Percentiles rank a stretch among this genome's conserved stretches.
These are phyloP conservation scores for Lithophane socia DNA, from an alignment of 2,888 invertebrate genomes.

Conservation along the genomic window DNA sequence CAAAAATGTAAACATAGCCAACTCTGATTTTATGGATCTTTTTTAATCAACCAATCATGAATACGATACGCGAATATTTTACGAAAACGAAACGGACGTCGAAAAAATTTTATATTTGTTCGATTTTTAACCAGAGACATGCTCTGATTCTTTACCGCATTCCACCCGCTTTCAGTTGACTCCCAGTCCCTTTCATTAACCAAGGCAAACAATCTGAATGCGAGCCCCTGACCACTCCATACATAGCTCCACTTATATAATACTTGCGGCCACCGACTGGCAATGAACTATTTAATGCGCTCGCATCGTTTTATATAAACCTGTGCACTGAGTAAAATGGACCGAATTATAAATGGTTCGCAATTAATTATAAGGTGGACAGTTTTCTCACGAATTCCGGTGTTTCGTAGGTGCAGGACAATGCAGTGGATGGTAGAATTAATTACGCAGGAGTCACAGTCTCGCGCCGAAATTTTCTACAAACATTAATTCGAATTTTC, in stretches of 20 bases:
- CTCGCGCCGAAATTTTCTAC: not conserved
- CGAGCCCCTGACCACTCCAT: not conserved
- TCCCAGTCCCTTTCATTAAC: not conserved
- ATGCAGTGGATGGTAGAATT: slow-evolving; percentile 3
- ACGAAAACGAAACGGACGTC: not conserved
- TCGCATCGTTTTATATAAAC: not conserved
- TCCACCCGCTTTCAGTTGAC: no score
- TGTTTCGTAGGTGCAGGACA: not conserved
- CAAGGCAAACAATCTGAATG: slow-evolving; percentile 10
- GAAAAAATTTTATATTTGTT: not conserved
- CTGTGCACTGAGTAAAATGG: not conserved
- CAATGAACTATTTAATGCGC: slow-evolving; percentile 30
- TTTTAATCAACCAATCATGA: slow-evolving; percentile 5
- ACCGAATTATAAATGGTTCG: not conserved
- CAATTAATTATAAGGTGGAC: slow-evolving; percentile 2
- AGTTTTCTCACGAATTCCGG: not conserved
- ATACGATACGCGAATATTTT: slow-evolving; percentile 1
- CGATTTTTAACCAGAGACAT: slow-evolving; percentile 4
- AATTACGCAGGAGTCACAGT: slow-evolving; percentile 3
- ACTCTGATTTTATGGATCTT: slow-evolving; percentile 2
- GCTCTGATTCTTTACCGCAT: not conserved
- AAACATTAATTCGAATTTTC: slow-evolving; percentile 22
- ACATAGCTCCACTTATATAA: slow-evolving; percentile 13
- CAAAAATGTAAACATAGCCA: slow-evolving; percentile 32
- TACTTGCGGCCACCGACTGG: not conserved